Base-by-base conservation (phyloP, 2,797 vertebrate genomes). In the Cyclura pinguis region DNA sequence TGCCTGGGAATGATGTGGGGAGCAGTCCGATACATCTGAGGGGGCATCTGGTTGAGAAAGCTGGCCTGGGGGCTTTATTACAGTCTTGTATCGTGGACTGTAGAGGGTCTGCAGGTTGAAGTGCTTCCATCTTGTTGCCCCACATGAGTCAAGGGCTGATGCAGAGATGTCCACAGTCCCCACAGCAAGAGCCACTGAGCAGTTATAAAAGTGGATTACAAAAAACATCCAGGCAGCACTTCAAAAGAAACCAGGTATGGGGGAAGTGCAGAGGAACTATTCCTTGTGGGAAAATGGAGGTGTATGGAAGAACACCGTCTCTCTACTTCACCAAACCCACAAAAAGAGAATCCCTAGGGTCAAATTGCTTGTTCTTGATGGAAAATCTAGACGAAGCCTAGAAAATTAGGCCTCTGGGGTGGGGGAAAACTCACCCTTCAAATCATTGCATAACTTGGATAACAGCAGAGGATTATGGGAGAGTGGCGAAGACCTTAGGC, bases 391-490 rank as follows among this genome's bases (percentile, higher is more conserved):
- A 73, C 14, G 7, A 27, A 50, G 22, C 38, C 29, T 72, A 64
- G 29, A 55, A 32, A 59, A 69, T 29, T 35, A 81, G 62, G 29
- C 47, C 50, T 38, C 32, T 69, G 35, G 5, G 1, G 20, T 50
- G 10, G 2, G 38, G 14, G 32, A 8, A 1, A 72, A 42, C 50
- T 42, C 52, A n/a, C 9, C 67, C 42, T 42, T 57, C 27, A 57
- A 80, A 85, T 13, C 4, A 7, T 4, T 89, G 83, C 47, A 90
- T 59, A 22, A 22, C 35, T 80, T 47, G 8, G 52, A 80, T 38
- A 90, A 69, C 47, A 87, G 80, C 42, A 84, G 81, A 89, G 69
- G 55, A 77, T 22, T 50, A 64, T 64, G 32, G 52, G 22, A 57
- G 72, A 27, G 73, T 38, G 72, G 72, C 7, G 18, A 87, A 55